A percentile compares a stretch with the other conserved stretches of the same genome.
phyloP scores from a whole-genome alignment of 2,888 invertebrate species.

The Epiperipatus broadwayi region DNA sequence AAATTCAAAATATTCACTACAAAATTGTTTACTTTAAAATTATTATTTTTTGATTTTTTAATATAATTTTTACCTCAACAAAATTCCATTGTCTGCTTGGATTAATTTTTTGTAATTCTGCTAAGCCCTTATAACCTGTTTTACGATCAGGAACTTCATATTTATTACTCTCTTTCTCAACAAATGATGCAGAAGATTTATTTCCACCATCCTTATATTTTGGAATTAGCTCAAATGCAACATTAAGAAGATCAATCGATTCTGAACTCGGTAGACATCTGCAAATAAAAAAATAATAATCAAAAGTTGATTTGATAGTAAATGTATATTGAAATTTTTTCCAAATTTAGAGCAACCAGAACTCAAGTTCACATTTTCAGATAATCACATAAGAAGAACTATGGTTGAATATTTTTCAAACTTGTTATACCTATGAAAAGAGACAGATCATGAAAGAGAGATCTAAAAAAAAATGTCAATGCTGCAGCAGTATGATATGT shows the following conservation, averaged over 20 bases:
- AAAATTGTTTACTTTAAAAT: conserved; percentile 12
- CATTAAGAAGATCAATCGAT: conserved; percentile 75
- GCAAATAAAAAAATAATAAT: too few relatives aligned
- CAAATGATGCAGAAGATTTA: conserved; percentile 9
- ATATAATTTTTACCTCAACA: conserved; percentile 39
- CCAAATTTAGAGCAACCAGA: too few relatives aligned
- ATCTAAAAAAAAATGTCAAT: too few relatives aligned
- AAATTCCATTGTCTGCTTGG: conserved; percentile 62
- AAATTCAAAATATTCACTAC: conserved; percentile 15
- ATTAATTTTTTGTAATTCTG: conserved; percentile 46
- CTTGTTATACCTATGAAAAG: too few relatives aligned
- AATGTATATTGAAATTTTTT: too few relatives aligned
- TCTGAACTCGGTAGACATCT: conserved; percentile 33
- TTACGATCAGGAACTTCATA: conserved; percentile 58
- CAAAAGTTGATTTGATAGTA: too few relatives aligned
- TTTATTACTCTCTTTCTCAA: conserved; percentile 17
- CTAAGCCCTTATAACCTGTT: conserved; percentile 49
- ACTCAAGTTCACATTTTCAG: too few relatives aligned
- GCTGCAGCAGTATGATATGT: too few relatives aligned
- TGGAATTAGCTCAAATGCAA: conserved; percentile 48
- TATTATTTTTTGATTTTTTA: conserved; percentile 12
- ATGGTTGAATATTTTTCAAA: too few relatives aligned
- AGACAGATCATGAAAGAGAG: too few relatives aligned
- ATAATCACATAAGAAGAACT: too few relatives aligned
- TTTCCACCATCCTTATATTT: conserved; percentile 18